A percentile compares a stretch with the other conserved stretches of the same genome.
These are phyloP conservation scores for Tinea semifulvella DNA, from an alignment of 2,888 invertebrate genomes.

Conservation along the genomic window DNA sequence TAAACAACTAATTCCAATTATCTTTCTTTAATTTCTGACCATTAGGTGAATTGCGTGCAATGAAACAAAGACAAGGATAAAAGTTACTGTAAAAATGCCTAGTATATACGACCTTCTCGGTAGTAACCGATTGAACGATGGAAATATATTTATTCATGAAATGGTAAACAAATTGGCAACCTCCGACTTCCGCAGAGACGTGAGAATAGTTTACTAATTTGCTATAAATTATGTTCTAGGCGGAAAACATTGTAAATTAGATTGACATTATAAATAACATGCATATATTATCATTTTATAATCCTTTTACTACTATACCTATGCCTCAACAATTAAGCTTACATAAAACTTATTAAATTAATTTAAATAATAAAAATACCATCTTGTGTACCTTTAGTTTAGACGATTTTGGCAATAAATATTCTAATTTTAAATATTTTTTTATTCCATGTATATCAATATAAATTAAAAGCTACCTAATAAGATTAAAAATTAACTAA, in stretches of 20 bases:
- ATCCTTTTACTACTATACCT: too few species aligned
- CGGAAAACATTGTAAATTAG: background rate
- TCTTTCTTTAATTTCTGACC: too few species aligned
- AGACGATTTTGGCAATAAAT: too few species aligned
- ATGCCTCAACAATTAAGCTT: too few species aligned
- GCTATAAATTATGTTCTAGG: background rate
- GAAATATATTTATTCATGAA: slow-evolving; percentile 5
- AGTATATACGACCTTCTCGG: background rate
- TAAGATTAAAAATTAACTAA: too few species aligned
- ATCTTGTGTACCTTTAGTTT: too few species aligned
- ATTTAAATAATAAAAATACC: too few species aligned
- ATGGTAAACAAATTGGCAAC: slow-evolving; percentile 8
- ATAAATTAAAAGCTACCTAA: too few species aligned
- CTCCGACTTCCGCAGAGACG: slow-evolving; percentile 6
- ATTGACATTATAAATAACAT: background rate
- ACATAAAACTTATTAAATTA: too few species aligned
- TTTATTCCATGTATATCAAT: too few species aligned
- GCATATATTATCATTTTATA: background rate
- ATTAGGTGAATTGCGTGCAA: slow-evolving; percentile 4
- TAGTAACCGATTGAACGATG: background rate
- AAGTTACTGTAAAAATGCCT: background rate
- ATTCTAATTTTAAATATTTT: too few species aligned
- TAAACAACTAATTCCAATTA: too few species aligned
- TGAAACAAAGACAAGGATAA: slow-evolving; percentile 10
- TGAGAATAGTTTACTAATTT: background rate